A percentile compares a stretch with the other conserved stretches of the same genome.
Conservation (phyloP, 2,113 vertebrate species). For the Plecturocebus donacophilus region DNA sequence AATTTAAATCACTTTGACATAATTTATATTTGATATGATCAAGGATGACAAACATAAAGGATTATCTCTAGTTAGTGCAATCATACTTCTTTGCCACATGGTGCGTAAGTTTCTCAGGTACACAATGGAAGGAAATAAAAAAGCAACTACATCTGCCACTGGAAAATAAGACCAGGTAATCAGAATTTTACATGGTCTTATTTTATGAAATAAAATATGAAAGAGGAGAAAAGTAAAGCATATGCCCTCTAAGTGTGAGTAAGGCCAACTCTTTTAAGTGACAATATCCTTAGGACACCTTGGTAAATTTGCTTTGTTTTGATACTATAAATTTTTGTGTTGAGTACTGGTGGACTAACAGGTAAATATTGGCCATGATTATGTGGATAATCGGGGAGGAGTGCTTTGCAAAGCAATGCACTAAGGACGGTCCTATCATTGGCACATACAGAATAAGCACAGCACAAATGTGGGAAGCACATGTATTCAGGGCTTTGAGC, state of each 20-base stretch:
- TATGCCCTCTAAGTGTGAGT: neutral
- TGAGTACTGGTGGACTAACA: slow-evolving; percentile 46
- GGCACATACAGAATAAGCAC: slow-evolving; percentile 60
- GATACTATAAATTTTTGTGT: slow-evolving; percentile 39
- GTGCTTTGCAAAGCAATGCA: slow-evolving; percentile 20
- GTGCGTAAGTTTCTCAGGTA: neutral
- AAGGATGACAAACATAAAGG: neutral
- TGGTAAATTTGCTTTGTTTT: slow-evolving; percentile 44
- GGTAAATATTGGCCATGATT: slow-evolving; percentile 43
- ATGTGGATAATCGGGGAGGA: neutral
- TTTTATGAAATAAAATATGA: no score
- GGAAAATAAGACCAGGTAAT: neutral
- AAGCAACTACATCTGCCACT: neutral
- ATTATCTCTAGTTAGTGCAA: neutral
- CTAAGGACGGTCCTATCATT: slow-evolving; percentile 12
- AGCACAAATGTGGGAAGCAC: slow-evolving; percentile 59
- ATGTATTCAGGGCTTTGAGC: slow-evolving; percentile 46
- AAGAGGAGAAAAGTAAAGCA: no score
- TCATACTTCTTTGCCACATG: neutral
- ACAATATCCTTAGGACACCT: neutral
- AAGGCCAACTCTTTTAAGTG: neutral
- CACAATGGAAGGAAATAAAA: neutral
- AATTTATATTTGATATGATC: neutral
- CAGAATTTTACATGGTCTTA: neutral
- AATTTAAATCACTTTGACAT: neutral